Evolutionary conservation across 1,140 invertebrate genomes (phyloP).

Genomic region (Drosophila mojavensis): DNA sequence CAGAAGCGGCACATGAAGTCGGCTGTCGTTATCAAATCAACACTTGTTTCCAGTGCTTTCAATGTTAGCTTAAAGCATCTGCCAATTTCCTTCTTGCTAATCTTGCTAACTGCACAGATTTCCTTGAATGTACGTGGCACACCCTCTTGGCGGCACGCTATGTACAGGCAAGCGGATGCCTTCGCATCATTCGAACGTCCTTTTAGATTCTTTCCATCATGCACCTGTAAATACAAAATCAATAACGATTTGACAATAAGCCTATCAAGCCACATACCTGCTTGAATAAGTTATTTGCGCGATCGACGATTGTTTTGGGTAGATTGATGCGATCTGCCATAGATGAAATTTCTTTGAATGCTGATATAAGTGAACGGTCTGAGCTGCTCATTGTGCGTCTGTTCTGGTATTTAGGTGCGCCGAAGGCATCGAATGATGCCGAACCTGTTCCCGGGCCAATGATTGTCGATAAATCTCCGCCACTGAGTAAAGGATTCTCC

Average conservation of each 20-base stretch:
- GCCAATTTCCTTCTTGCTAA: slow-evolving; percentile 99
- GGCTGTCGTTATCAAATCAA: slow-evolving; percentile 98
- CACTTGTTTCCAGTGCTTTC: slow-evolving; percentile 96
- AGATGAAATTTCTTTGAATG: slow-evolving; percentile 97
- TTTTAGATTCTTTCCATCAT: slow-evolving; percentile 98
- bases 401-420: slow-evolving; percentile 96
- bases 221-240: slow-evolving; percentile 86
- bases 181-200: slow-evolving; percentile 98
- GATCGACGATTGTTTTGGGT: slow-evolving; percentile 96
- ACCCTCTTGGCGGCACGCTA: slow-evolving; percentile 99
- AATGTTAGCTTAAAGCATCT: slow-evolving; percentile 97
- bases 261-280: slow-evolving; percentile 86
- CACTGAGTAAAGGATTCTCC: slow-evolving; percentile 97
- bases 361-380: slow-evolving; percentile 96
- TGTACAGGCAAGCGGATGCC: slow-evolving; percentile 99
- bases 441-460: slow-evolving; percentile 96
- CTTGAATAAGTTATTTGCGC: slow-evolving; percentile 98
- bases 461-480: slow-evolving; percentile 98
- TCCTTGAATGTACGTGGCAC: slow-evolving; percentile 99
- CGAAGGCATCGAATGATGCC: slow-evolving; percentile 92
- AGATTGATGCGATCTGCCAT: slow-evolving; percentile 99
- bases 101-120: slow-evolving; percentile 99
- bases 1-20: slow-evolving; percentile 99
- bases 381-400: slow-evolving; percentile 96
- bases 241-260: too few species aligned